Conservation (phyloP, 2,113 vertebrate genomes). For the Xenopus borealis region DNA sequence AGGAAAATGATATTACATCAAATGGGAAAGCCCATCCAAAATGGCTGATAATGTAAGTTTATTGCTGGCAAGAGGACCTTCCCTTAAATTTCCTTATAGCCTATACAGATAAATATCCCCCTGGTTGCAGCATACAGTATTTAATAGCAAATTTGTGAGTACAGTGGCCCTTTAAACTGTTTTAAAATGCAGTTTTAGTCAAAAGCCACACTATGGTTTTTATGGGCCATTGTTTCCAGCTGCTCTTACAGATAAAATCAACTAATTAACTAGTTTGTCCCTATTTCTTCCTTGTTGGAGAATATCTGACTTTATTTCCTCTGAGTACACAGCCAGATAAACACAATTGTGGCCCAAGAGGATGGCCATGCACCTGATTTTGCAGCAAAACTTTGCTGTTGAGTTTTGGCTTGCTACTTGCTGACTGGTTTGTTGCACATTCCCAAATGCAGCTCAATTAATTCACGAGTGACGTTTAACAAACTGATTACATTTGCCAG, state of each 20-base stretch:
- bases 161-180: background rate
- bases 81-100: no score
- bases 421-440: conserved; percentile 39
- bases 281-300: background rate
- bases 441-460: conserved; percentile 21
- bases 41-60: no score
- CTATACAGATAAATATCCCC: no score
- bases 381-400: conserved; percentile 29
- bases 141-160: no score
- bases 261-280: background rate
- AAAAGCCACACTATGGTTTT: background rate
- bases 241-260: background rate
- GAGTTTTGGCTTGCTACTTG: conserved; percentile 26
- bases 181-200: background rate
- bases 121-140: no score
- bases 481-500: no score
- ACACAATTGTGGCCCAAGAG: conserved; percentile 19
- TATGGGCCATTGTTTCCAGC: background rate
- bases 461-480: background rate
- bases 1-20: no score
- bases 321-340: conserved; percentile 13
- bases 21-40: no score
- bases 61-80: no score
- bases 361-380: conserved; percentile 21
- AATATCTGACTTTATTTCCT: conserved; percentile 19